Base-by-base conservation (phyloP, 2,113 vertebrate genomes). In the Sapajus apella region DNA sequence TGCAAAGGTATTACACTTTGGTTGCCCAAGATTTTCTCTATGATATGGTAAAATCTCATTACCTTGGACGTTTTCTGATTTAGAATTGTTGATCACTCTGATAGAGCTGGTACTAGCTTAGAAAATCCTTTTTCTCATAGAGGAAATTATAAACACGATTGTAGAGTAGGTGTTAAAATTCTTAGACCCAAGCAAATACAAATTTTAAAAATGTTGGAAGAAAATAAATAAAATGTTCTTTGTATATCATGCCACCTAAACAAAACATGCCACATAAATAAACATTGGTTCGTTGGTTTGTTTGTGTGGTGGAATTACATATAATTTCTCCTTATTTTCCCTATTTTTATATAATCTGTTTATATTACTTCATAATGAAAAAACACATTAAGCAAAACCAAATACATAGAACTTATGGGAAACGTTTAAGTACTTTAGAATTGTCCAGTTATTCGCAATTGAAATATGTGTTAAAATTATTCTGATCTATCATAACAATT, bases 81-180 rank as follows among this genome's bases (percentile, higher is more conserved):
- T 84, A 86, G 45, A 97, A 95, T 64, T 92, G 72, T 40, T 88
- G 58, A 96, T 92, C 45, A 70, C 32, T 91, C 27, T 95, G 68
- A 93, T 76, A 82, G 37, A 35, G 14, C 7, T 52, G 0, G 5
- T 82, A 70, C 37, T 86, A 70, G 27, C 32, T 89, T 66, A 86
- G 43, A 47, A 96, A 97, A 91, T 56, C 20, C 23, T 37, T 85
- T 91, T 68, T 81, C 18, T 86, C 27, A 8, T 61, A 56, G 14
- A 84, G 17, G 35, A 45, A 94, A 90, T 61, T 87, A 75, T 68
- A 90, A 95, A 58, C 2, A 32, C 80, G 5, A 84, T 55, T 82
- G 47, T 8, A 92, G 77, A 87, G 35, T 81, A 17, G 35, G 81
- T 81, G 25, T 37, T 90, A 81, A 66, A 55, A 81, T 94, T 95